phyloP scores from a whole-genome alignment of 2,888 invertebrate species.

The Tribolium freemani region DNA sequence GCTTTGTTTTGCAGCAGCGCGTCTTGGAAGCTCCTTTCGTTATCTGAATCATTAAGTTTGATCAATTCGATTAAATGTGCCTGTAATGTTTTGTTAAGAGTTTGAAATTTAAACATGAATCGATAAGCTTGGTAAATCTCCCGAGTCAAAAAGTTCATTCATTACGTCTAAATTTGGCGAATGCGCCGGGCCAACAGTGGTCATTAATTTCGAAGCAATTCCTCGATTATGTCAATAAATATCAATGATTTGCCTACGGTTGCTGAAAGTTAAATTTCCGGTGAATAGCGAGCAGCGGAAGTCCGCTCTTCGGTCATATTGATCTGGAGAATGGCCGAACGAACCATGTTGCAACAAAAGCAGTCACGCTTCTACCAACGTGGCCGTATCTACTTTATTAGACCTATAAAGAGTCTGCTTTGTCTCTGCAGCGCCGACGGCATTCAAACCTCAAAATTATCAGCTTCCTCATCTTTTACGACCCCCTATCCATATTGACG shows the following conservation, averaged over 20 bases:
- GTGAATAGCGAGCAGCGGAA: constrained; percentile 49
- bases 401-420: constrained; percentile 50
- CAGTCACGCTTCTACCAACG: constrained; percentile 49
- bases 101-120: not conserved
- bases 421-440: constrained; percentile 44
- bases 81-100: not conserved
- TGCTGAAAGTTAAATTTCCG: constrained; percentile 51
- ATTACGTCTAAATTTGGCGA: constrained; percentile 18
- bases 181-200: constrained; percentile 29
- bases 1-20: not conserved
- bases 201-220: constrained; percentile 42
- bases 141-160: not conserved
- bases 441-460: constrained; percentile 37
- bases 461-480: constrained; percentile 39
- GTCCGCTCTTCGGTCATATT: constrained; percentile 49
- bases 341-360: constrained; percentile 48
- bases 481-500: constrained; percentile 34
- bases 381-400: constrained; percentile 51
- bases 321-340: constrained; percentile 46
- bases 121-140: not conserved
- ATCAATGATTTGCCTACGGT: constrained; percentile 51
- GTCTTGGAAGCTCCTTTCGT: not conserved
- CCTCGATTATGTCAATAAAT: constrained; percentile 47
- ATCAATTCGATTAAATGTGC: not conserved
- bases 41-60: not conserved